Evolutionary conservation across 1,140 invertebrate species (phyloP).

Genomic region (Stenopsyche tienmushanensis): DNA sequence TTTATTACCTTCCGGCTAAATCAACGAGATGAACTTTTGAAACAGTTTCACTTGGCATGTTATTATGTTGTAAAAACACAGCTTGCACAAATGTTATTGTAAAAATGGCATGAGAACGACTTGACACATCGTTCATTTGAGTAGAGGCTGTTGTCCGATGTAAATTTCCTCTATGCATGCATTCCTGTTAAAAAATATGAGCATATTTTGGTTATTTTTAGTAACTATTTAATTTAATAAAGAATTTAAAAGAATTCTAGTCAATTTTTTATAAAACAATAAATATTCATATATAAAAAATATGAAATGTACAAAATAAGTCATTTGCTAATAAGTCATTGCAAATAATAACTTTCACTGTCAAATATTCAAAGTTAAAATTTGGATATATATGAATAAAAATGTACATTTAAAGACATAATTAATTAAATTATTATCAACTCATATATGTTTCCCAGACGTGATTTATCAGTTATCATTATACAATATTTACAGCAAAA

Average conservation of each 20-base stretch:
- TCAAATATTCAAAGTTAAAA: too few species aligned
- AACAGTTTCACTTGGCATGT: slow-evolving; percentile 83
- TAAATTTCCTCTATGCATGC: slow-evolving; percentile 75
- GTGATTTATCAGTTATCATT: too few species aligned
- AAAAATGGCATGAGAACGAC: slow-evolving; percentile 95
- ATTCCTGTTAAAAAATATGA: slow-evolving; percentile 56
- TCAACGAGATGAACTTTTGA: slow-evolving; percentile 89
- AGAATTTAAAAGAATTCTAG: too few species aligned
- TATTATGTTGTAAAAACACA: slow-evolving; percentile 68
- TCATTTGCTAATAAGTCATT: too few species aligned
- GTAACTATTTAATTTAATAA: slow-evolving; percentile 7
- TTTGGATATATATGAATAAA: too few species aligned
- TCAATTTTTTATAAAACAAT: too few species aligned
- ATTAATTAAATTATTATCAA: slow-evolving; percentile 5
- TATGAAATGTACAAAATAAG: too few species aligned
- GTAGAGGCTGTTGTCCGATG: slow-evolving; percentile 80
- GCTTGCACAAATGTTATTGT: slow-evolving; percentile 88
- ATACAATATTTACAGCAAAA: too few species aligned
- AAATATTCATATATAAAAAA: too few species aligned
- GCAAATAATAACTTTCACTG: too few species aligned
- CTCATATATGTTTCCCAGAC: too few species aligned
- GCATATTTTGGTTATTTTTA: too few species aligned
- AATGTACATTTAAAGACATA: not conserved
- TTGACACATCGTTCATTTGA: slow-evolving; percentile 85
- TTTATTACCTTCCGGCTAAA: slow-evolving; percentile 74